These are phyloP conservation scores for Subacronicta megacephala DNA, from an alignment of 2,888 invertebrate genomes.

Conservation along the genomic window DNA sequence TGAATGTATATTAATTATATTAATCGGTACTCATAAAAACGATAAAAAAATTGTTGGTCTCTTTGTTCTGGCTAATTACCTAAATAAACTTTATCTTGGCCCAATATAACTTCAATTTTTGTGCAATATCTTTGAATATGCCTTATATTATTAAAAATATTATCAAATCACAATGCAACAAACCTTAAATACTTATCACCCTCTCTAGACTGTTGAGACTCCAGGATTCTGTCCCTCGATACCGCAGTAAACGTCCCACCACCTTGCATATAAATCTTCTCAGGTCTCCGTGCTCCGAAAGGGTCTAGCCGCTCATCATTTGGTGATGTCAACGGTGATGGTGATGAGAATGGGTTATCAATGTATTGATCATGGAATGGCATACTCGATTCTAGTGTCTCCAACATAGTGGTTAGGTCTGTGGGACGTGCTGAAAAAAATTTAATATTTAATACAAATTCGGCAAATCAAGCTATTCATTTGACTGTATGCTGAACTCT, in stretches of 20 bases:
- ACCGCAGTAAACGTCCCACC: slow-evolving; percentile 86
- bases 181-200: slow-evolving; percentile 86
- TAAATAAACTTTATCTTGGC: no score
- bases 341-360: slow-evolving; percentile 87
- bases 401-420: slow-evolving; percentile 83
- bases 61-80: no score
- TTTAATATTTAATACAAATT: no score
- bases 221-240: slow-evolving; percentile 83
- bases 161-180: no score
- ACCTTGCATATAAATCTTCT: slow-evolving; percentile 86
- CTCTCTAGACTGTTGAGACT: slow-evolving; percentile 80
- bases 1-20: no score
- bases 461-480: no score
- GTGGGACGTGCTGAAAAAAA: slow-evolving; percentile 80
- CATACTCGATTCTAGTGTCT: slow-evolving; percentile 79
- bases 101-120: no score
- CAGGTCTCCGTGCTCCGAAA: slow-evolving; percentile 77
- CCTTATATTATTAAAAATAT: no score
- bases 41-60: no score
- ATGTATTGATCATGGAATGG: slow-evolving; percentile 85
- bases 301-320: slow-evolving; percentile 82
- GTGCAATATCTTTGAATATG: no score
- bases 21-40: no score
- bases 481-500: no score
- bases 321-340: slow-evolving; percentile 86